Evolutionary conservation across 2,797 vertebrate species (phyloP).

Genomic region (Arrhamphus sclerolepis): DNA sequence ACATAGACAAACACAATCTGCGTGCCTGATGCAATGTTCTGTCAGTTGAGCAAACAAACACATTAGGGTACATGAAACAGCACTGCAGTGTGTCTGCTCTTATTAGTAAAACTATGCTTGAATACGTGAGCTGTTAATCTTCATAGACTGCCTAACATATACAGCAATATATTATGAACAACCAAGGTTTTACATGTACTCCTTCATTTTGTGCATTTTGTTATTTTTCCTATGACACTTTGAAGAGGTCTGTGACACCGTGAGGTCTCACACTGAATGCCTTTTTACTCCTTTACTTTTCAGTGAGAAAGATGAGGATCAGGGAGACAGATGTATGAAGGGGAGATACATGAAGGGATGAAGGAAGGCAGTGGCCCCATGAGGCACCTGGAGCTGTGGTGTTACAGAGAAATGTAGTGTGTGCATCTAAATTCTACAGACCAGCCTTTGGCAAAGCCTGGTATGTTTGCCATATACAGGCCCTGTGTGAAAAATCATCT

Average conservation of each 20-base stretch:
- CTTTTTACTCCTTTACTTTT: conserved; percentile 41
- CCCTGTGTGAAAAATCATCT: conserved; percentile 53
- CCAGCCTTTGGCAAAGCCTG: conserved; percentile 59
- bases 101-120: conserved; percentile 51
- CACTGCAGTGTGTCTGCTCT: conserved; percentile 46
- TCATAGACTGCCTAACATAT: conserved; percentile 36
- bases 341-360: conserved; percentile 49
- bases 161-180: conserved; percentile 20
- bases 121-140: conserved; percentile 33
- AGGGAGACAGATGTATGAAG: conserved; percentile 37
- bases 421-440: conserved; percentile 51
- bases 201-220: conserved; percentile 37
- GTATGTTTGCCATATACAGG: conserved; percentile 52
- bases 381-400: conserved; percentile 53
- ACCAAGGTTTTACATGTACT: conserved; percentile 44
- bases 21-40: conserved; percentile 77
- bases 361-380: conserved; percentile 52
- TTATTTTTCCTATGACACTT: conserved; percentile 22
- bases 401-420: conserved; percentile 53
- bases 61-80: conserved; percentile 58
- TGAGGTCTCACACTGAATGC: conserved; percentile 39
- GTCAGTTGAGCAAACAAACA: conserved; percentile 69
- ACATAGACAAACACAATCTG: conserved; percentile 68
- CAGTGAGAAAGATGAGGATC: conserved; percentile 45
- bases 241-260: conserved; percentile 38